Evolutionary conservation across 2,113 vertebrate species (phyloP).

Genomic region (Seriola quinqueradiata): DNA sequence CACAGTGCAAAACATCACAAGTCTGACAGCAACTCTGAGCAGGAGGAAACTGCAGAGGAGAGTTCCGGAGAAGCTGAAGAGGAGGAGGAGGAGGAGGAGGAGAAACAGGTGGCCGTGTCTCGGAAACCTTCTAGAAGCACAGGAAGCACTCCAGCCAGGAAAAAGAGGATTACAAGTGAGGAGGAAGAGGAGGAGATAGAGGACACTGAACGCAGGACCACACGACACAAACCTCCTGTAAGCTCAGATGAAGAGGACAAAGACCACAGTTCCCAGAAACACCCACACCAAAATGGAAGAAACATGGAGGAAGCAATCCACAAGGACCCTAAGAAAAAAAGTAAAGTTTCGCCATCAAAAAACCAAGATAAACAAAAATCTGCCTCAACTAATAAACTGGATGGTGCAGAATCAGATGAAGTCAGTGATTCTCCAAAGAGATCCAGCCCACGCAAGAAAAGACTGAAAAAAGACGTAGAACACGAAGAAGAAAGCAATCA

Average conservation of each 20-base stretch:
- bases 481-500: constrained; percentile 39
- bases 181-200: constrained; percentile 61
- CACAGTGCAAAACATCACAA: constrained; percentile 65
- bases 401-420: constrained; percentile 71
- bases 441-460: constrained; percentile 57
- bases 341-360: constrained; percentile 67
- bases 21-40: constrained; percentile 69
- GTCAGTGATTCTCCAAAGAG: constrained; percentile 62
- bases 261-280: constrained; percentile 56
- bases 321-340: constrained; percentile 67
- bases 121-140: constrained; percentile 66
- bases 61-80: constrained; percentile 62
- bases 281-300: constrained; percentile 80
- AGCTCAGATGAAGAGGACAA: constrained; percentile 78
- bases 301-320: constrained; percentile 57
- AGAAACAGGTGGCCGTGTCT: constrained; percentile 28
- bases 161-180: constrained; percentile 75
- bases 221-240: constrained; percentile 53
- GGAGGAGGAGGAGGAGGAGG: constrained; percentile 42
- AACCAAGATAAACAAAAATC: constrained; percentile 78
- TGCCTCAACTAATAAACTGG: constrained; percentile 70
- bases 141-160: constrained; percentile 49
- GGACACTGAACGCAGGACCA: constrained; percentile 37
- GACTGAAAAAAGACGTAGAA: constrained; percentile 35
- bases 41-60: constrained; percentile 62